These are phyloP conservation scores for Heliornis fulica DNA, from an alignment of 2,113 vertebrate genomes.

Conservation along the genomic window DNA sequence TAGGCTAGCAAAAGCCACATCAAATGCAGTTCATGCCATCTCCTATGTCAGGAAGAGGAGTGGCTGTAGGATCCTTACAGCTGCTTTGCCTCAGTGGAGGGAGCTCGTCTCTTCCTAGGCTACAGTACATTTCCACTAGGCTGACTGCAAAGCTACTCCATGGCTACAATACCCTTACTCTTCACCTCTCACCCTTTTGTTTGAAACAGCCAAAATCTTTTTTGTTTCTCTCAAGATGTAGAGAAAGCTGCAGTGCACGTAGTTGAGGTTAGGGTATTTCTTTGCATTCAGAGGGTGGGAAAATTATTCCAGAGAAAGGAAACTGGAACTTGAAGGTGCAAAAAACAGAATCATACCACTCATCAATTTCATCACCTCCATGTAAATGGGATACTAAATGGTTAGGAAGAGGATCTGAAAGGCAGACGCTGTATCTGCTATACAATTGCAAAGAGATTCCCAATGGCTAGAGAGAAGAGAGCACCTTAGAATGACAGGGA, in stretches of 20 bases:
- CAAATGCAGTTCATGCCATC: accelerated
- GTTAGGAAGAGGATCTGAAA: not conserved
- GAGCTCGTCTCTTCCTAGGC: accelerated
- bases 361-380: not conserved
- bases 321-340: not conserved
- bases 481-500: not conserved
- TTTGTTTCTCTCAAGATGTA: accelerated
- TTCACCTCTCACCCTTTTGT: not conserved
- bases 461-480: not conserved
- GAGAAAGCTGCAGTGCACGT: not conserved
- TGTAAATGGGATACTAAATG: too few species aligned
- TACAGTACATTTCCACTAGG: not conserved
- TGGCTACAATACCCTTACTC: not conserved
- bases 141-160: not conserved
- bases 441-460: not conserved
- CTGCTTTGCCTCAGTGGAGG: not conserved
- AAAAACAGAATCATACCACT: not conserved
- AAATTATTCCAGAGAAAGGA: not conserved
- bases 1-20: not conserved
- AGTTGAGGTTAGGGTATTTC: not conserved
- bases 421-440: accelerated
- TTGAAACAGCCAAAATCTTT: not conserved
- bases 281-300: not conserved
- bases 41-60: not conserved
- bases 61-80: not conserved